Evolutionary conservation across 2,888 invertebrate species (phyloP).

Genomic region (Antheraea assamensis): DNA sequence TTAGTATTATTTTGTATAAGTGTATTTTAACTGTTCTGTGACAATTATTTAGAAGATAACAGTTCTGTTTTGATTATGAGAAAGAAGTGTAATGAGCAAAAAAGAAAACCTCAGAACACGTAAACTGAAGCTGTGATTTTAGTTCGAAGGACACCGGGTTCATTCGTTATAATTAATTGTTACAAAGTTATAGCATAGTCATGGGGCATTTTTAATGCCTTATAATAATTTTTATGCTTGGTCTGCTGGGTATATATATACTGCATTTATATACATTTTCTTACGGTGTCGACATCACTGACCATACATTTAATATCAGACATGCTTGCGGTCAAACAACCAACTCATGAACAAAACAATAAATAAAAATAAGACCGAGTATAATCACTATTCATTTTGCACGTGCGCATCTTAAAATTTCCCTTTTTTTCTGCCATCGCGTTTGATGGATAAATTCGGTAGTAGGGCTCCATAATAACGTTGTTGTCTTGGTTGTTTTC

Average conservation of each 20-base stretch:
- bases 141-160: too few species aligned
- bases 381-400: slow-evolving; percentile 39
- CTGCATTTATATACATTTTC: too few species aligned
- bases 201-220: too few species aligned
- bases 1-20: background rate
- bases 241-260: too few species aligned
- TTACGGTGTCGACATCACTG: background rate
- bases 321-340: background rate
- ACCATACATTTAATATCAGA: background rate
- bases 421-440: slow-evolving; percentile 33
- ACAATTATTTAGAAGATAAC: background rate
- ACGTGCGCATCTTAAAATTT: slow-evolving; percentile 38
- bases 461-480: slow-evolving; percentile 51
- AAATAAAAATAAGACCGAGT: slow-evolving; percentile 30
- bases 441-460: slow-evolving; percentile 44
- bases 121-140: too few species aligned
- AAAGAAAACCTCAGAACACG: too few species aligned
- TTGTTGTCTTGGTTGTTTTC: slow-evolving; percentile 52
- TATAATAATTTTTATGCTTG: too few species aligned
- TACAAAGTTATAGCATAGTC: too few species aligned
- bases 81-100: too few species aligned
- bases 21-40: background rate
- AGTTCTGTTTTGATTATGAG: background rate
- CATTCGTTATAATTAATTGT: too few species aligned
- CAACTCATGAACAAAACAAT: slow-evolving; percentile 8